A percentile compares a stretch with the other conserved stretches of the same genome.
phyloP scores from a whole-genome alignment of 1,140 invertebrate genomes.

The Drosophila lacteicornis region DNA sequence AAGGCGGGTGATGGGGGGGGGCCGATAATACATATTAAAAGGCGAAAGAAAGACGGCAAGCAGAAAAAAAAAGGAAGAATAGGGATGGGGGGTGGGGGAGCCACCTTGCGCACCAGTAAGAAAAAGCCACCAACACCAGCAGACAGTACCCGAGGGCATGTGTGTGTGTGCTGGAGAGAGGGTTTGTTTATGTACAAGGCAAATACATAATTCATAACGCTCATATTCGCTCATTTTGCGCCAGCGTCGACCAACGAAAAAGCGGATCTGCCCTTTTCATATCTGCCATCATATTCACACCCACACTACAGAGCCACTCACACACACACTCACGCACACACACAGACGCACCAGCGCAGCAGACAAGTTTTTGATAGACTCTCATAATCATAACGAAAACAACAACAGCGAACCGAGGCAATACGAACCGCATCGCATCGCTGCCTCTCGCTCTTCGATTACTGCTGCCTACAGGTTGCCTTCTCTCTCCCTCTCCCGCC shows the following conservation, averaged over 20 bases:
- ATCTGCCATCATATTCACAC: constrained; percentile 82
- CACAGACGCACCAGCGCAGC: constrained; percentile 29
- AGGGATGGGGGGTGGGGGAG: constrained; percentile 12
- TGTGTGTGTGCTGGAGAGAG: constrained; percentile 33
- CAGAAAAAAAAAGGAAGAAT: constrained; percentile 34
- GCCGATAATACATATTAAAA: constrained; percentile 46
- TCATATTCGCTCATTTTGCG: constrained; percentile 81
- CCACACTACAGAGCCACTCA: constrained; percentile 38
- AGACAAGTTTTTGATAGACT: constrained; percentile 80
- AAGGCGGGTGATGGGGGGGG: constrained; percentile 27
- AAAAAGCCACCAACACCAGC: constrained; percentile 56
- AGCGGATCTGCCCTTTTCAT: constrained; percentile 76
- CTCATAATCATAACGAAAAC: constrained; percentile 84
- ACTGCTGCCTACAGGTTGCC: constrained; percentile 70
- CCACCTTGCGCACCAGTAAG: constrained; percentile 82
- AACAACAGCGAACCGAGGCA: constrained; percentile 50
- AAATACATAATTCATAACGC: constrained; percentile 84
- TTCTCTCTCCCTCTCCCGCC: constrained; percentile 45
- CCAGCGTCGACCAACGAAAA: constrained; percentile 57
- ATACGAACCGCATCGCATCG: constrained; percentile 14
- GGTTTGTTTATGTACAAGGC: constrained; percentile 72
- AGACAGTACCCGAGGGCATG: constrained; percentile 3
- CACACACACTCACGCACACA: constrained; percentile 31
- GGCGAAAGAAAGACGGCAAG: constrained; percentile 36
- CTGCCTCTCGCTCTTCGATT: constrained; percentile 45